Percentiles rank a stretch among this genome's conserved stretches.
These are phyloP conservation scores for Holocentrus rufus DNA, from an alignment of 2,797 vertebrate genomes.

Conservation along the genomic window DNA sequence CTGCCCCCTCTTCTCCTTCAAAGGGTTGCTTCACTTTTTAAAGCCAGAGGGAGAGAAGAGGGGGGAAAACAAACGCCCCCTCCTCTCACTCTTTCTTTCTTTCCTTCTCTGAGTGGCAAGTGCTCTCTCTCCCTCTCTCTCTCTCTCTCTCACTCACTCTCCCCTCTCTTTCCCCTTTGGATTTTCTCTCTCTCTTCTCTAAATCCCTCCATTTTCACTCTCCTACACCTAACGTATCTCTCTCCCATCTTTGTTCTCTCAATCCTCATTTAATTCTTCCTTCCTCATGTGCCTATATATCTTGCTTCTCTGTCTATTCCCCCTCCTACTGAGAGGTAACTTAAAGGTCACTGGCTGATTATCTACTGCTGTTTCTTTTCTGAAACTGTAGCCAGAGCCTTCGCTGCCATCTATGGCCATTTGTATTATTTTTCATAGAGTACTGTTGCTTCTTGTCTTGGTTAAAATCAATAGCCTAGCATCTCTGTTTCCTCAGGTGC, in stretches of 20 bases:
- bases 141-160: neutral
- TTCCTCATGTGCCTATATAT: neutral
- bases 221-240: neutral
- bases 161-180: neutral
- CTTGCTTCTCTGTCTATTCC: neutral
- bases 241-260: neutral
- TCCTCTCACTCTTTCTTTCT: neutral
- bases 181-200: neutral
- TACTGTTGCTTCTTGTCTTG: slow-evolving; percentile 7
- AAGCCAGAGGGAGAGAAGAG: slow-evolving; percentile 2
- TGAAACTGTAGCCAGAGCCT: neutral
- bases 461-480: neutral
- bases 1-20: neutral
- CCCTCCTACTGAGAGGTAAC: slow-evolving; percentile 1
- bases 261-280: neutral
- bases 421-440: slow-evolving; percentile 1
- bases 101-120: neutral
- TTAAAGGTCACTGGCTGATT: neutral
- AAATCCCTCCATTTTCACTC: neutral
- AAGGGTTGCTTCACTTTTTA: neutral
- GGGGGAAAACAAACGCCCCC: neutral
- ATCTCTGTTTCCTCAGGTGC: neutral
- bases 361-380: neutral
- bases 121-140: neutral
- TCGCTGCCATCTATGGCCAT: slow-evolving; percentile 1